Conservation (phyloP, 23 tunicate genomes). For the Clavelina lepadiformis region DNA sequence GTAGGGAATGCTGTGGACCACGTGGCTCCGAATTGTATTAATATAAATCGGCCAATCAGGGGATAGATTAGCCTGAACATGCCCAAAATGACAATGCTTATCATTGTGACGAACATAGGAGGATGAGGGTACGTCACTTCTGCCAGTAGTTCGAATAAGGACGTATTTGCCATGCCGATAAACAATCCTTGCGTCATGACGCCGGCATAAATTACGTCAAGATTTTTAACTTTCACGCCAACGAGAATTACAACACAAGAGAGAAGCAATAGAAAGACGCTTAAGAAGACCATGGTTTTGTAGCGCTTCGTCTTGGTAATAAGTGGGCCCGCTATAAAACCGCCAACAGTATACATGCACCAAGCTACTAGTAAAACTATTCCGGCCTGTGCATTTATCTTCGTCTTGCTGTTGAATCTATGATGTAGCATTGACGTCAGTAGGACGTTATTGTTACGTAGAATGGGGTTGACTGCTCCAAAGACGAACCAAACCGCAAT, state of each 20-base stretch:
- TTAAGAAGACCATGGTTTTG: slow-evolving; percentile 24
- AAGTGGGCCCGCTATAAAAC: slow-evolving; percentile 51
- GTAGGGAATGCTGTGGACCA: slow-evolving; percentile 23
- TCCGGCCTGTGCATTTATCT: slow-evolving; percentile 22
- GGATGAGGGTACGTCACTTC: slow-evolving; percentile 57
- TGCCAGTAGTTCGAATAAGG: slow-evolving; percentile 40
- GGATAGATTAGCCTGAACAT: slow-evolving; percentile 36
- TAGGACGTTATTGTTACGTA: slow-evolving; percentile 48
- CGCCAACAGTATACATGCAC: slow-evolving; percentile 49
- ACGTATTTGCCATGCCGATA: slow-evolving; percentile 42
- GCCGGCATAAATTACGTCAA: slow-evolving; percentile 19
- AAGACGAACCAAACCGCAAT: slow-evolving; percentile 56
- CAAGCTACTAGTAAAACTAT: slow-evolving; percentile 39
- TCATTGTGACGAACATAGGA: slow-evolving; percentile 49
- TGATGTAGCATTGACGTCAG: slow-evolving; percentile 26
- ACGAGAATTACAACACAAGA: slow-evolving; percentile 26
- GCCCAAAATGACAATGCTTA: slow-evolving; percentile 31
- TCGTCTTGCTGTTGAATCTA: slow-evolving; percentile 1
- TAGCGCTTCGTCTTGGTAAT: slow-evolving; percentile 30
- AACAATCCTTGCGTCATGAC: slow-evolving; percentile 38
- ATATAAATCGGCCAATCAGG: slow-evolving; percentile 13
- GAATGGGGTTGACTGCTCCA: slow-evolving; percentile 46
- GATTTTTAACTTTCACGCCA: slow-evolving; percentile 13
- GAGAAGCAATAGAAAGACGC: slow-evolving; percentile 7
- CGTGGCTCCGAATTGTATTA: slow-evolving; percentile 7